Conservation (phyloP, 2,797 vertebrate genomes). For the Taenioides sp. region DNA sequence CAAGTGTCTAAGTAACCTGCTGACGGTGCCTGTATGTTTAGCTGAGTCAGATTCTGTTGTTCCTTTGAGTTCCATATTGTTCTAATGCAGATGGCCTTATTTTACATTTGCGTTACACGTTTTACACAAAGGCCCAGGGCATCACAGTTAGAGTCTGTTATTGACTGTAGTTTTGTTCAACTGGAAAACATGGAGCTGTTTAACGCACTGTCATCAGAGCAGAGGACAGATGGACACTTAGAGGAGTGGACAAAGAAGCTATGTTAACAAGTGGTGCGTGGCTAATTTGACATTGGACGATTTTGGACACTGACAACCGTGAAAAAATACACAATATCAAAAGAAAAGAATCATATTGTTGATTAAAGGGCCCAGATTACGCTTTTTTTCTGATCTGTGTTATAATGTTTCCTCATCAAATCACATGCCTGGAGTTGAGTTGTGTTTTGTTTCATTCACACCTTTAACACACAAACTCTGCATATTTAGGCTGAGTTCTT, state of each 20-base stretch:
- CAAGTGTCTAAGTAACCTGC: background rate
- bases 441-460: too few species aligned
- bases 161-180: background rate
- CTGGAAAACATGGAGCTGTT: background rate
- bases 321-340: background rate
- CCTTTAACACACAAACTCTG: too few species aligned
- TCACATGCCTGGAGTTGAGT: too few species aligned
- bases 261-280: background rate
- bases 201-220: background rate
- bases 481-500: too few species aligned
- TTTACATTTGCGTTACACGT: background rate
- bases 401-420: too few species aligned
- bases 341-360: too few species aligned
- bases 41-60: conserved; percentile 7
- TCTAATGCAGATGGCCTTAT: background rate
- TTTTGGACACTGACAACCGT: background rate
- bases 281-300: background rate
- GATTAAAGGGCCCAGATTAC: too few species aligned
- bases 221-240: background rate
- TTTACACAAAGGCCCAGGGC: background rate
- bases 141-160: background rate
- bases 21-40: background rate
- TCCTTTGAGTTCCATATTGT: background rate
- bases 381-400: too few species aligned
- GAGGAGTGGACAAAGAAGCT: background rate